phyloP scores from a whole-genome alignment of 2,113 vertebrate genomes.

The Chaetorhynchus papuensis region DNA sequence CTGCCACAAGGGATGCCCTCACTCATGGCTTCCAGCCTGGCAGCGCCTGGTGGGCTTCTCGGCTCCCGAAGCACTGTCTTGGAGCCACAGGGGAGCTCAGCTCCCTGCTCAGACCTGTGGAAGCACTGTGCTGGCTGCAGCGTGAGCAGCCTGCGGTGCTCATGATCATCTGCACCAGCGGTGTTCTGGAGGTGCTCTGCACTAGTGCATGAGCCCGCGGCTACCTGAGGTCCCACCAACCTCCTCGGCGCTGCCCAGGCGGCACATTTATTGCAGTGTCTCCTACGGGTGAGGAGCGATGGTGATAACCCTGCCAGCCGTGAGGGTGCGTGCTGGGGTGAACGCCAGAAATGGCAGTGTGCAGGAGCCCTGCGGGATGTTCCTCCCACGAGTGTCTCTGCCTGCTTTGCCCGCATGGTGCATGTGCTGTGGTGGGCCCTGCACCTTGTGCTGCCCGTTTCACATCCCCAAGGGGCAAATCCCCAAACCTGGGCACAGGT shows the following conservation, averaged over 20 bases:
- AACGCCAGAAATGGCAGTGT: accelerated
- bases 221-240: neutral
- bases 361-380: neutral
- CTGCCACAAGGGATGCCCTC: neutral
- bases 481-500: neutral
- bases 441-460: neutral
- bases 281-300: neutral
- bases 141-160: neutral
- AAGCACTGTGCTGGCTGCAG: neutral
- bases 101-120: neutral
- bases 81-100: neutral
- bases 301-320: neutral
- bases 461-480: neutral
- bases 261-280: accelerated
- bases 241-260: accelerated
- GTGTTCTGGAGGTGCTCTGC: neutral
- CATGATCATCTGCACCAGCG: no score
- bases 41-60: neutral
- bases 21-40: neutral
- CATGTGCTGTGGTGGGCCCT: neutral
- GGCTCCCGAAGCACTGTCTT: accelerated
- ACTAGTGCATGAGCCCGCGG: neutral
- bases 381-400: accelerated
- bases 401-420: accelerated
- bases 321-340: neutral